A percentile compares a stretch with the other conserved stretches of the same genome.
Conservation (phyloP, 2,888 invertebrate species). For the Branchipolynoe longqiensis region DNA sequence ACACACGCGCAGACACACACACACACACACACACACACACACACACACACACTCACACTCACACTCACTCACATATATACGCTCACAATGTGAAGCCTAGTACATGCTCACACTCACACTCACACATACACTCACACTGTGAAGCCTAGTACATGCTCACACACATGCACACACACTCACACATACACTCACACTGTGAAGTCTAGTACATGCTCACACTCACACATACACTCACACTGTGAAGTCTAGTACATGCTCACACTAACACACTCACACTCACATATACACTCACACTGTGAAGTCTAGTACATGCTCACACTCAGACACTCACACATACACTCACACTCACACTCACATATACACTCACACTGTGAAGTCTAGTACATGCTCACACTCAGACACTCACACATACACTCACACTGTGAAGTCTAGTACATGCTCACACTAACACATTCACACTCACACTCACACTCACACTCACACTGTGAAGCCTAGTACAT, state of each 20-base stretch:
- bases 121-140: conserved; percentile 11
- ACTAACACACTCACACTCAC: conserved; percentile 40
- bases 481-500: too few species aligned
- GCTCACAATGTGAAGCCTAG: conserved; percentile 13
- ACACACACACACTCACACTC: conserved; percentile 55
- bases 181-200: conserved; percentile 51
- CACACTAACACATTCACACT: conserved; percentile 52
- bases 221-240: conserved; percentile 48
- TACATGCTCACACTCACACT: conserved; percentile 41
- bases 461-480: conserved; percentile 52
- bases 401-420: conserved; percentile 16
- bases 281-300: conserved; percentile 36
- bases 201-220: conserved; percentile 41
- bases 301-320: conserved; percentile 52
- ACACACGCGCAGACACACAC: background rate
- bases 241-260: background rate
- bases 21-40: conserved; percentile 53
- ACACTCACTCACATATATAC: conserved; percentile 51
- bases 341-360: conserved; percentile 49
- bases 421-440: conserved; percentile 23
- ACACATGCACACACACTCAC: conserved; percentile 48
- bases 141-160: conserved; percentile 36
- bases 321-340: conserved; percentile 50
- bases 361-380: too few species aligned
- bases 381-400: conserved; percentile 50